Base-by-base conservation (phyloP, 2,888 invertebrate species). In the Aleiodes alternator region DNA sequence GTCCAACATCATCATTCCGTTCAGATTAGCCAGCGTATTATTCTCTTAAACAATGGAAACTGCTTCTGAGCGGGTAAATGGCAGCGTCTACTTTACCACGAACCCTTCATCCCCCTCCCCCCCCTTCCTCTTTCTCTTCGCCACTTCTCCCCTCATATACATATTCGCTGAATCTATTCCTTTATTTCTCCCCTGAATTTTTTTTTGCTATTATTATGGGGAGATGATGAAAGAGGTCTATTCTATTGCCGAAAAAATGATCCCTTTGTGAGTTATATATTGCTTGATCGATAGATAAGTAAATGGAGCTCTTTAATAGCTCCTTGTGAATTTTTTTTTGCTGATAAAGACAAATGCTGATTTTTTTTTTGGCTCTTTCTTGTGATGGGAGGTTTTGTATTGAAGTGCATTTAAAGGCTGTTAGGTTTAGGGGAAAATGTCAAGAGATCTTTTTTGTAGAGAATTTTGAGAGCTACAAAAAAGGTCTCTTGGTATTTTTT, bases 31-130 rank as follows among this genome's bases (percentile, higher is more conserved):
- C 87, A n/a, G n/a, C 29, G 69, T 85, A 89, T 89, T 89, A 89
- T 89, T 84, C 84, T 79, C 86, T 87, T 87, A 88, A 89, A 89
- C 89, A 89, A 89, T 89, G 83, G 86, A 86, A 87, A 88, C 87
- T 87, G 87, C 85, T 88, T 87, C 87, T 86, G 85, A 85, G 86
- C 83, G 85, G 84, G 84, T 88, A 88, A 88, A 88, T 88, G 88
- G 87, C 87, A 85, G 83, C 84, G 83, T 84, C 86, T 87, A 83
- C 82, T 81, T 80, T 78, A 79, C 76, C 78, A 73, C 77, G 69
- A 69, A 80, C 76, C 78, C 73, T 70, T 69, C 43, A 43, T 70
- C 69, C 69, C 55, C 75, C 73, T 76, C 76, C n/a, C 23, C 55
- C 61, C 79, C 75, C 75, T 74, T 73, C 72, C 72, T 69, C 69